Conservation (phyloP, 2,797 vertebrate species). For the Crocodylus rhombifer region DNA sequence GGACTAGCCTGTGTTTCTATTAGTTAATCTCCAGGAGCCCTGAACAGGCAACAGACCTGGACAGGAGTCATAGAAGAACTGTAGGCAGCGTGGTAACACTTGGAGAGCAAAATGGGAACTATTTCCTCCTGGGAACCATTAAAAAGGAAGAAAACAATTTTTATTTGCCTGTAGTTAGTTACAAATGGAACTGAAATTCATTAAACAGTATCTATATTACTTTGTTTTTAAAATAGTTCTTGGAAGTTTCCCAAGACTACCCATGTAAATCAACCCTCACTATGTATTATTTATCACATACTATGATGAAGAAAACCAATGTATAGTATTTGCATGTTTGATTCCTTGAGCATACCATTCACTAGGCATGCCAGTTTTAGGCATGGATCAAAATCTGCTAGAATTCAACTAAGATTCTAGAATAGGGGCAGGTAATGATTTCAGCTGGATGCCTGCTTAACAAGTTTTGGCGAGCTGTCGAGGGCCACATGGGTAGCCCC, state of each 20-base stretch:
- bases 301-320: slow-evolving; percentile 14
- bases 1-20: background rate
- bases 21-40: slow-evolving; percentile 49
- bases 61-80: slow-evolving; percentile 21
- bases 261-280: background rate
- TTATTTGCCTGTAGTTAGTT: slow-evolving; percentile 17
- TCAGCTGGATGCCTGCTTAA: no score
- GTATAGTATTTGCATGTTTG: background rate
- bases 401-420: background rate
- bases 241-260: background rate
- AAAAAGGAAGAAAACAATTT: slow-evolving; percentile 4
- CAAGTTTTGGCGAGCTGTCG: no score
- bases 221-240: slow-evolving; percentile 13
- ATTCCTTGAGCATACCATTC: background rate
- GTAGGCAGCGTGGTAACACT: background rate
- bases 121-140: background rate
- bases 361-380: background rate
- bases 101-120: slow-evolving; percentile 15
- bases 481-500: no score
- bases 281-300: background rate
- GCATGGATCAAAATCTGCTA: background rate
- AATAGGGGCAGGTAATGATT: background rate
- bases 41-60: slow-evolving; percentile 32
- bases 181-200: background rate
- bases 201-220: slow-evolving; percentile 10